These are phyloP conservation scores for Achatina immaculata DNA, from an alignment of 1,140 invertebrate genomes.

Conservation along the genomic window DNA sequence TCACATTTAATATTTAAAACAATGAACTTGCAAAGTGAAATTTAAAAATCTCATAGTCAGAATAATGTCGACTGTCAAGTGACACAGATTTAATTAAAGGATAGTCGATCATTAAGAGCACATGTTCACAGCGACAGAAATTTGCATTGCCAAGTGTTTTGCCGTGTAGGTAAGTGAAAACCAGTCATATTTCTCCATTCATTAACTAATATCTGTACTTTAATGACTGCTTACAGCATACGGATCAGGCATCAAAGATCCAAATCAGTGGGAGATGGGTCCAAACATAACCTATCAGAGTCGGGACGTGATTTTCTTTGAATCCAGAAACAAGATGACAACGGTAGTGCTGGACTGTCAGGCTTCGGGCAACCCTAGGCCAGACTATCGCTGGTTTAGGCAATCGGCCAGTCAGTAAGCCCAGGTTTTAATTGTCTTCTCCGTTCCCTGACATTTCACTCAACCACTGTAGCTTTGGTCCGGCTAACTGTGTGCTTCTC, in stretches of 20 bases:
- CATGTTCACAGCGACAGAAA: too few relatives aligned
- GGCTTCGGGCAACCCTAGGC: constrained; percentile 16
- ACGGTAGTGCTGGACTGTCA: constrained; percentile 18
- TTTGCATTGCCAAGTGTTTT: too few relatives aligned
- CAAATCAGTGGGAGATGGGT: neutral
- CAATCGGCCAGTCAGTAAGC: constrained; percentile 6
- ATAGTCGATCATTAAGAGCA: too few relatives aligned
- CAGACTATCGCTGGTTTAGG: constrained; percentile 20
- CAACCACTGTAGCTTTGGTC: too few relatives aligned
- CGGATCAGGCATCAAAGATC: neutral
- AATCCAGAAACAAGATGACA: neutral
- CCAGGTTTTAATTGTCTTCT: neutral
- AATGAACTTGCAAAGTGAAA: too few relatives aligned
- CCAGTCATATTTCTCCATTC: neutral
- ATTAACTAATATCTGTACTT: neutral
- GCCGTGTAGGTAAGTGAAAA: too few relatives aligned
- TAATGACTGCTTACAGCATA: constrained; percentile 11
- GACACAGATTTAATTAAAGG: too few relatives aligned
- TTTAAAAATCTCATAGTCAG: too few relatives aligned
- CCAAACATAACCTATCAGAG: constrained; percentile 16
- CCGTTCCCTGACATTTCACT: too few relatives aligned
- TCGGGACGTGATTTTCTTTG: constrained; percentile 18
- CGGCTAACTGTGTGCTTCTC: too few relatives aligned
- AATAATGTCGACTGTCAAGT: too few relatives aligned
- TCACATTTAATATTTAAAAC: too few relatives aligned